These are phyloP conservation scores for Eublepharis macularius DNA, from an alignment of 2,113 vertebrate species.

Conservation along the genomic window DNA sequence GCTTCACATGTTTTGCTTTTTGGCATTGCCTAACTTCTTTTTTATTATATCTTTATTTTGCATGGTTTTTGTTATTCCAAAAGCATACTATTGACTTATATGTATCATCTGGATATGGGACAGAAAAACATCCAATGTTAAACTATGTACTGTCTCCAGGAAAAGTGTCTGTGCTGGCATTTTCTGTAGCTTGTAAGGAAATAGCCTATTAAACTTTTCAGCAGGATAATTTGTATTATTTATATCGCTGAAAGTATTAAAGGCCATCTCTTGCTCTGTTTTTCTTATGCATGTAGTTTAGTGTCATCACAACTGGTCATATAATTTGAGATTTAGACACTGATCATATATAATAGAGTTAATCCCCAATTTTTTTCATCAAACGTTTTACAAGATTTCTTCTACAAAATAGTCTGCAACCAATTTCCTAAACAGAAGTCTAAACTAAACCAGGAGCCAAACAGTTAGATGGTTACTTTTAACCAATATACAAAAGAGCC, in stretches of 20 bases:
- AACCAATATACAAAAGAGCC: not conserved
- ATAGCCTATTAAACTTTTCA: conserved; percentile 5
- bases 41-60: conserved; percentile 24
- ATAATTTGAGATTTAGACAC: not conserved
- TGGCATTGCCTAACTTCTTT: not conserved
- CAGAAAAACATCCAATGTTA: conserved; percentile 24
- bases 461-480: not conserved
- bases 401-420: not conserved
- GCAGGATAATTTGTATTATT: not conserved
- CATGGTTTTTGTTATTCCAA: conserved; percentile 47
- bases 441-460: not conserved
- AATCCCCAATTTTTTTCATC: not conserved
- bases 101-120: conserved; percentile 35
- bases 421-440: not conserved
- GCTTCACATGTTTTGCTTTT: not conserved
- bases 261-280: conserved; percentile 18
- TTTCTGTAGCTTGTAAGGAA: conserved; percentile 9
- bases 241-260: conserved; percentile 18
- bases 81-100: conserved; percentile 57
- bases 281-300: not conserved
- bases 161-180: conserved; percentile 38
- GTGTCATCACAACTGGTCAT: not conserved
- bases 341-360: conserved; percentile 14
- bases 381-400: not conserved
- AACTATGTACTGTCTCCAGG: conserved; percentile 19